Evolutionary conservation across 1,140 invertebrate genomes (phyloP), one percentile per base, ranked within the genome.

Genomic region (Ditylenchus dipsaci): DNA sequence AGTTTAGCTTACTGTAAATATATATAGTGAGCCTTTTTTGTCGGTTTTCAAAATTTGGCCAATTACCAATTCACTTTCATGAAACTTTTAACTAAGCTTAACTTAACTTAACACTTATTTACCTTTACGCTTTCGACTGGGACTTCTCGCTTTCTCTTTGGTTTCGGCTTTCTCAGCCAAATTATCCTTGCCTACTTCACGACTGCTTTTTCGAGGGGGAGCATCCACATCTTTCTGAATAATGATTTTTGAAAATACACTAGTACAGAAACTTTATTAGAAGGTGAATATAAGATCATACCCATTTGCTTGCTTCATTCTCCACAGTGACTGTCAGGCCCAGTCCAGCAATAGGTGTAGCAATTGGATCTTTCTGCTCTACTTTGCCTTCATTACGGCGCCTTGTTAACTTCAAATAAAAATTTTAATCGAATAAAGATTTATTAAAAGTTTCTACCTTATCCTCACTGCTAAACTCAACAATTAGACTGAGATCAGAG

Each of bases 21-120:
- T n/a, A n/a, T n/a, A n/a, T n/a, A n/a, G n/a, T n/a, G n/a, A n/a
- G n/a, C n/a, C n/a, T n/a, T n/a, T n/a, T n/a, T n/a, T n/a, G n/a
- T n/a, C n/a, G n/a, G n/a, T n/a, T n/a, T n/a, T n/a, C n/a, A n/a
- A n/a, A n/a, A n/a, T n/a, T n/a, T n/a, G n/a, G n/a, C n/a, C n/a
- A n/a, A n/a, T n/a, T n/a, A n/a, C n/a, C n/a, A n/a, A n/a, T n/a
- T n/a, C n/a, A n/a, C 9, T 23, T 23, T 23, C 53, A 3, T 90
- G 67, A 89, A 88, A 21, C 27, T 83, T 90, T 90, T 84, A 89
- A 21, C 68, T 30, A 9, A 71, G 23, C 11, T 27, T 38, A 26
- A 42, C 8, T 27, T 42, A 33, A 42, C n/a, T 43, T 69, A n/a
- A 65, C 1, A 3, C 13, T 43, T 1, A 56, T 15, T 9, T 15